Percentiles rank a stretch among this genome's conserved stretches.
phyloP scores from a whole-genome alignment of 2,888 invertebrate genomes.

The Oligia fasciuncula region DNA sequence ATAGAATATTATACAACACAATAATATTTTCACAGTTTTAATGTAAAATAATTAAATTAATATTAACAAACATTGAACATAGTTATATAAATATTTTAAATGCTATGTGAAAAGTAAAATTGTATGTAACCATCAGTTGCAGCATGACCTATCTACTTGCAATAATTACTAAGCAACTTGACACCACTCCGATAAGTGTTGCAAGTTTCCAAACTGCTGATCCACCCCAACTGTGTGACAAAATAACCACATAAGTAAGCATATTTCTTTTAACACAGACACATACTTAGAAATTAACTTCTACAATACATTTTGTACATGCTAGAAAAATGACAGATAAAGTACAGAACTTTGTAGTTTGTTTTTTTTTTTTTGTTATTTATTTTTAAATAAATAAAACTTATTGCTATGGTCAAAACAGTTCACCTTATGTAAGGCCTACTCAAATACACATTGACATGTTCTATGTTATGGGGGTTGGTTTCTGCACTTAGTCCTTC shows the following conservation, averaged over 20 bases:
- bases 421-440: neutral
- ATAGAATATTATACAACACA: neutral
- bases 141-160: neutral
- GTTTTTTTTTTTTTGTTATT: too few species aligned
- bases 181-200: neutral
- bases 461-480: too few species aligned
- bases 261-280: neutral
- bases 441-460: constrained; percentile 12
- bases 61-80: neutral
- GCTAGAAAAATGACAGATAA: neutral
- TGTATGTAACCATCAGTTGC: neutral
- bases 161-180: constrained; percentile 1
- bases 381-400: too few species aligned
- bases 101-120: neutral
- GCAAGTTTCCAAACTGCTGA: constrained; percentile 19
- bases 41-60: neutral
- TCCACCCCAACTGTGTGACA: neutral
- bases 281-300: neutral
- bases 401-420: neutral
- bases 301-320: neutral
- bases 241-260: neutral
- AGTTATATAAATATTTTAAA: neutral
- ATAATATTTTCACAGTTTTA: neutral
- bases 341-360: neutral
- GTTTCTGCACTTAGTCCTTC: too few species aligned